Evolutionary conservation across 2,797 vertebrate genomes (phyloP).

Genomic region (Hipposideros larvatus): DNA sequence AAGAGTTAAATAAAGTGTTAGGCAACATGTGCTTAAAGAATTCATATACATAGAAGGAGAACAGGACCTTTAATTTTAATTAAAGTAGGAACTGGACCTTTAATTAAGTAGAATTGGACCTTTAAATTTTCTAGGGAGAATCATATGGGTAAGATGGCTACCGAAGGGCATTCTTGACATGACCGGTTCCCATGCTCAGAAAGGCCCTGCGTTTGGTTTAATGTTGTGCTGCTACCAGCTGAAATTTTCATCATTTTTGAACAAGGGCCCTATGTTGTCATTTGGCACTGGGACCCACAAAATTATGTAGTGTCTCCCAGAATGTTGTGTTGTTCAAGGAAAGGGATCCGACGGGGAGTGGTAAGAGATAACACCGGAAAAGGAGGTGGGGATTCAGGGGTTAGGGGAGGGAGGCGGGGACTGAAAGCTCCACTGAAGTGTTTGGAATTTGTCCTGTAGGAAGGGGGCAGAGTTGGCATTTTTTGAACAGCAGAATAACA

Average conservation of each 20-base stretch:
- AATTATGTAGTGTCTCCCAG: neutral
- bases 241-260: neutral
- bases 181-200: neutral
- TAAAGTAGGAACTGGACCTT: neutral
- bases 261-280: neutral
- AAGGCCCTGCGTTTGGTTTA: neutral
- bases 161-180: neutral
- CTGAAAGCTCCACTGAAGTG: neutral
- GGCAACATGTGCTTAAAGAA: neutral
- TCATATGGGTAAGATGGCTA: neutral
- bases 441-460: neutral
- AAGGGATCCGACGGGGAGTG: neutral
- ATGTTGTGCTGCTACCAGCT: neutral
- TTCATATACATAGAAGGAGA: neutral
- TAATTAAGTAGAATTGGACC: too few species aligned
- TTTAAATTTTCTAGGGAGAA: conserved; percentile 10
- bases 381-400: neutral
- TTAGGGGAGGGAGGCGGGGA: too few species aligned
- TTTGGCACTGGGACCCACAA: neutral
- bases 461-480: neutral
- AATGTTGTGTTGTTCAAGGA: neutral
- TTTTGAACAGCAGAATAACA: neutral
- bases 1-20: neutral
- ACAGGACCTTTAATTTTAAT: neutral
- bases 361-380: neutral